phyloP scores from a whole-genome alignment of 2,797 vertebrate genomes.

The Catharus ustulatus region DNA sequence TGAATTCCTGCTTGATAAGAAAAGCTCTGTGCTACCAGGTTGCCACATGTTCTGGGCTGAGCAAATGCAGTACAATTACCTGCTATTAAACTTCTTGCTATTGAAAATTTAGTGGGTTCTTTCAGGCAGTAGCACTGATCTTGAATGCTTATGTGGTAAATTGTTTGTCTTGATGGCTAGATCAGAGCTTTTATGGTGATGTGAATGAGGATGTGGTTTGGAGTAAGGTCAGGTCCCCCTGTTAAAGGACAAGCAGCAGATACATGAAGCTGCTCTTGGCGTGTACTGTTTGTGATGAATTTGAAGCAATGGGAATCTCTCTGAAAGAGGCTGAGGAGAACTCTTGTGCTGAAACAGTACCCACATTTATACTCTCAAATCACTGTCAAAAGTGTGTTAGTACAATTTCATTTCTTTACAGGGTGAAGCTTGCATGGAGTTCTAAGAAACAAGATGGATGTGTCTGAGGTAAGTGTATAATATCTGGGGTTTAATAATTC shows the following conservation, averaged over 20 bases:
- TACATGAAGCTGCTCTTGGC: not conserved
- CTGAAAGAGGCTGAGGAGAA: slow-evolving; percentile 87
- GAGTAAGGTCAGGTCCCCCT: not conserved
- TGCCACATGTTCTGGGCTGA: not conserved
- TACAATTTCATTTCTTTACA: not conserved
- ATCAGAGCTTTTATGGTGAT: rapidly evolving
- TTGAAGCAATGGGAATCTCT: slow-evolving; percentile 95
- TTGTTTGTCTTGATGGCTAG: not conserved
- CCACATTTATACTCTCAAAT: not conserved
- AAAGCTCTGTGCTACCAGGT: not conserved
- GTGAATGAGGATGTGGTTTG: not conserved
- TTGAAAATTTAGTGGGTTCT: not conserved
- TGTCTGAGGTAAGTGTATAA: not conserved
- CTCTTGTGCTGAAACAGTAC: slow-evolving; percentile 84
- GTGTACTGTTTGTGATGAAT: slow-evolving; percentile 86
- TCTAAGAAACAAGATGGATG: not conserved
- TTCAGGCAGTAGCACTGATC: not conserved
- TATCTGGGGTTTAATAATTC: not conserved
- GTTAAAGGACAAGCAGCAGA: not conserved
- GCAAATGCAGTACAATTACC: not conserved
- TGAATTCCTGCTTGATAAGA: not conserved
- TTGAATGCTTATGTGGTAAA: not conserved
- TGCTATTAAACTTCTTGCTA: not conserved
- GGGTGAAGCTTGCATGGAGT: not conserved
- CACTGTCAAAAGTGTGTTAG: not conserved